Percentiles rank a stretch among this genome's conserved stretches.
Evolutionary conservation across 2,113 vertebrate genomes (phyloP).

Genomic region (Progne subis): DNA sequence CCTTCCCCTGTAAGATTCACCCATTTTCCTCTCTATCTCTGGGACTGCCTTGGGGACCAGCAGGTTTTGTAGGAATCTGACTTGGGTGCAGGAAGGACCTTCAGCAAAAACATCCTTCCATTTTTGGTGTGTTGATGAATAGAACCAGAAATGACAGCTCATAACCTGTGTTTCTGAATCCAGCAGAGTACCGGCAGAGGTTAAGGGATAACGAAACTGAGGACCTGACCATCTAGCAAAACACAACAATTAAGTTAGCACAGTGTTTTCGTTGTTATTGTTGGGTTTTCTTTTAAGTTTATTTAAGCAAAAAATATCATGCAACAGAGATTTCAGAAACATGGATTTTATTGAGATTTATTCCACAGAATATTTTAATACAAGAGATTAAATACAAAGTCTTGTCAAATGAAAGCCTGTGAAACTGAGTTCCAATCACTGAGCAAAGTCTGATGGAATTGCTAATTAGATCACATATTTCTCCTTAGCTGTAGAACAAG

Average conservation of each 20-base stretch:
- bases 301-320: not conserved
- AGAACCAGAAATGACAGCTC: not conserved
- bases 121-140: not conserved
- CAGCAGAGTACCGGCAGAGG: not conserved
- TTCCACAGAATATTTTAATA: conserved; percentile 42
- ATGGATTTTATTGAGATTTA: conserved; percentile 31
- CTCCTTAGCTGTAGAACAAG: conserved; percentile 49
- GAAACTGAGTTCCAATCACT: conserved; percentile 58
- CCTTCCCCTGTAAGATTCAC: not conserved
- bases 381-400: conserved; percentile 48
- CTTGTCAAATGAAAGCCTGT: conserved; percentile 37
- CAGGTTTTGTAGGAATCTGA: not conserved
- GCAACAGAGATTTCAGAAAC: not conserved
- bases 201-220: not conserved
- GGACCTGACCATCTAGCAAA: not conserved
- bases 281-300: not conserved
- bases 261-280: not conserved
- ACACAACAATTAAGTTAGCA: not conserved
- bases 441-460: conserved; percentile 58
- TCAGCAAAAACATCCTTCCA: not conserved
- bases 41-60: not conserved
- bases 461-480: conserved; percentile 63
- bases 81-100: not conserved
- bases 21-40: not conserved
- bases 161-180: not conserved